Evolutionary conservation across 2,888 invertebrate species (phyloP), one percentile per base, ranked within the genome.

Genomic region (Sarcophaga caerulescens): DNA sequence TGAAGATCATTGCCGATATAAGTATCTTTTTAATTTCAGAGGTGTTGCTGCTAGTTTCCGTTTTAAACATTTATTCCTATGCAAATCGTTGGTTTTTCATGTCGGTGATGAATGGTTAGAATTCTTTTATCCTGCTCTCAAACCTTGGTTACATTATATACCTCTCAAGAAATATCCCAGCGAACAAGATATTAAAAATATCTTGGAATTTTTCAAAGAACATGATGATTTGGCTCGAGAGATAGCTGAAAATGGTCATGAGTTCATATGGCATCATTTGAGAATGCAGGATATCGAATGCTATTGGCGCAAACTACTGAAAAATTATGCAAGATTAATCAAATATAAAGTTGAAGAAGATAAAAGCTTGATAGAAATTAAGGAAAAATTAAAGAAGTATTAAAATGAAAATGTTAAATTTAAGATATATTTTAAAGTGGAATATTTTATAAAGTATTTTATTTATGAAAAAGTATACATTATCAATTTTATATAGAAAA

Each of bases 41-140:
- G 99, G 99, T 3, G 99, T 99, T 0, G 99, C 99, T 3, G 99
- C 99, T 12, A 99, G 98, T 92, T 99, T 99, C 91, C 95, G 99
- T n/a, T 95, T 98, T 77, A 99, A 99, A 92, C 99, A 99, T 93
- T 94, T 99, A 63, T 98, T 99, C 90, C 94, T 99, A 0, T 99
- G 99, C 92, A 96, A 96, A 89, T 98, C 98, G 0, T 93, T 99
- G 60, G 97, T 99, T 0, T 97, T 99, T 90, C 99, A 99, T 92
- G 98, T 99, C 2, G 99, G 98, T 0, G 94, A 97, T 89, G 97
- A 98, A 88, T 99, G 99, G 99, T 94, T 95, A 60, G 99, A 99
- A 94, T 99, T 99, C 93, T 99, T 98, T 93, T 99, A 99, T 92
- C 95, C 96, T 4, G 95, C 96, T 12, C 93, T 99, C 90, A 97